Percentiles rank a stretch among this genome's conserved stretches.
Evolutionary conservation across 2,113 vertebrate genomes (phyloP).

Genomic region (Pardalotus punctatus): DNA sequence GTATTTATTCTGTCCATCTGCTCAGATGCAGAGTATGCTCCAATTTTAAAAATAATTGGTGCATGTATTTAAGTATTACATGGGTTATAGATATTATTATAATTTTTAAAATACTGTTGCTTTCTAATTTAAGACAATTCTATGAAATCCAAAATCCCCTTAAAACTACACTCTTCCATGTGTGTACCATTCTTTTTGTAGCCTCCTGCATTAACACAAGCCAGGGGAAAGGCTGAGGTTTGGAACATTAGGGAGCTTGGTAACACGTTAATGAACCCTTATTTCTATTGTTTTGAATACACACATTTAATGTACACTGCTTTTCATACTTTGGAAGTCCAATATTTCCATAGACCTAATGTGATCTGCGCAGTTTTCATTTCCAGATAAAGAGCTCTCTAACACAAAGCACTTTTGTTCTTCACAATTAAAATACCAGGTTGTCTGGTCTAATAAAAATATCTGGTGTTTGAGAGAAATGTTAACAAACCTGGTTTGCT

Average conservation of each 20-base stretch:
- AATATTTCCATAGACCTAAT: background rate
- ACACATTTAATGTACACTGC: background rate
- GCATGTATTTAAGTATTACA: background rate
- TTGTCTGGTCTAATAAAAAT: slow-evolving; percentile 1
- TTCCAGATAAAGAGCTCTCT: background rate
- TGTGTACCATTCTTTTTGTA: background rate
- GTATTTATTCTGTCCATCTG: background rate
- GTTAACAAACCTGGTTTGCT: background rate
- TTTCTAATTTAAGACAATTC: background rate
- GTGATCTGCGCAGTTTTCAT: slow-evolving; percentile 14
- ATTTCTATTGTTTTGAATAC: slow-evolving; percentile 33
- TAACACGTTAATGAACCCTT: background rate
- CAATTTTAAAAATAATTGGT: background rate
- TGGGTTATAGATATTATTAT: background rate
- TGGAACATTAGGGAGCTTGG: slow-evolving; percentile 17
- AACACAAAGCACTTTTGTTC: background rate
- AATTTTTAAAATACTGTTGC: background rate
- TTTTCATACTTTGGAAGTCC: slow-evolving; percentile 45
- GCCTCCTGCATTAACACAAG: background rate
- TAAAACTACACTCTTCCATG: background rate
- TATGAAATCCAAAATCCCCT: background rate
- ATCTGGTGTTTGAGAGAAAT: slow-evolving; percentile 5
- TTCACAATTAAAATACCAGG: slow-evolving; percentile 23
- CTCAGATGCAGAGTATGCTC: background rate
- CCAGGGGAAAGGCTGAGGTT: background rate